These are phyloP conservation scores for Hofmannophila pseudospretella DNA, from an alignment of 2,888 invertebrate genomes.

Conservation along the genomic window DNA sequence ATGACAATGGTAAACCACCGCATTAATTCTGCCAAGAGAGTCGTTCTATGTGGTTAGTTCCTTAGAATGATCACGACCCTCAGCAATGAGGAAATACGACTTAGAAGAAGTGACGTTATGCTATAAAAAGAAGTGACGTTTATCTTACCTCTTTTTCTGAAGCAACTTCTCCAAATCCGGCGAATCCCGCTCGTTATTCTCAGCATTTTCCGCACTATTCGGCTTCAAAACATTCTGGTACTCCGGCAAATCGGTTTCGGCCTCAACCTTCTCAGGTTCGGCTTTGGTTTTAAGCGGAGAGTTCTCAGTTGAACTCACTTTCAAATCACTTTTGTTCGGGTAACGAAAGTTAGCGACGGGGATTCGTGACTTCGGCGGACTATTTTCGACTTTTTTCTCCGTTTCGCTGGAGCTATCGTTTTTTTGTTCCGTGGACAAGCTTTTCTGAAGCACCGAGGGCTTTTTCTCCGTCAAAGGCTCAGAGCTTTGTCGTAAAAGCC, in stretches of 20 bases:
- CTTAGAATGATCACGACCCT: too few species aligned
- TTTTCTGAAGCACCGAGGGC: conserved; percentile 47
- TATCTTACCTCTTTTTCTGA: conserved; percentile 40
- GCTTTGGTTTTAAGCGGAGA: conserved; percentile 45
- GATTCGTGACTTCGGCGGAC: conserved; percentile 58
- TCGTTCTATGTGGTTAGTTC: too few species aligned
- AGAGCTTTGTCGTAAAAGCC: conserved; percentile 58
- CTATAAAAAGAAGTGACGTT: too few species aligned
- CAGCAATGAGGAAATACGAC: too few species aligned
- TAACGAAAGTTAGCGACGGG: conserved; percentile 70
- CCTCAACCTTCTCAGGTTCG: conserved; percentile 13
- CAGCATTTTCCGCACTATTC: too few species aligned
- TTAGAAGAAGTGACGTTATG: too few species aligned
- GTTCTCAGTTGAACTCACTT: conserved; percentile 46
- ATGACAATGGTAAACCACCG: too few species aligned
- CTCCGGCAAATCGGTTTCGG: conserved; percentile 49
- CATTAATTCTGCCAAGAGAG: too few species aligned
- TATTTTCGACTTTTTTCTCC: conserved; percentile 22
- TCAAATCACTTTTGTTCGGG: conserved; percentile 57
- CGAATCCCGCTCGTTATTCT: conserved; percentile 19
- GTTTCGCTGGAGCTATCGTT: conserved; percentile 27
- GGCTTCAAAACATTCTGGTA: conserved; percentile 56
- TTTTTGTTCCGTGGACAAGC: conserved; percentile 58
- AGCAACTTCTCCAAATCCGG: conserved; percentile 29
- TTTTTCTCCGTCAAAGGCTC: conserved; percentile 60